Percentiles rank a stretch among this genome's conserved stretches.
phyloP scores from a whole-genome alignment of 2,888 invertebrate genomes.

The Perithous albicinctus region DNA sequence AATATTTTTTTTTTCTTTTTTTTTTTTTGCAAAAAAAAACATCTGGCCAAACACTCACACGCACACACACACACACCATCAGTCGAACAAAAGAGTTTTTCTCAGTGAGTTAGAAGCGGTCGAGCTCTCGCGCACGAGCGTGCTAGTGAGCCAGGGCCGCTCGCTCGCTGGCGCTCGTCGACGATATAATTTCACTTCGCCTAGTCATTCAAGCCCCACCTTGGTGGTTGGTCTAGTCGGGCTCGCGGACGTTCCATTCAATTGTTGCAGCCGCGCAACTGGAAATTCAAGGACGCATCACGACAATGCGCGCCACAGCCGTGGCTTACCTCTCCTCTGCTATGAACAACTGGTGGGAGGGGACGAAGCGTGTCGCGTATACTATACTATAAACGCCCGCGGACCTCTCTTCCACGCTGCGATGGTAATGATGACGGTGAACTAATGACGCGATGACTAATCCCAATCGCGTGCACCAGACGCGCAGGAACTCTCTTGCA shows the following conservation, averaged over 20 bases:
- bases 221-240: conserved; percentile 62
- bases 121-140: conserved; percentile 5
- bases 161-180: conserved; percentile 48
- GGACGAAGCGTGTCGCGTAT: conserved; percentile 39
- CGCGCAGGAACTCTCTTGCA: not conserved
- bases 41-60: not conserved
- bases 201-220: conserved; percentile 66
- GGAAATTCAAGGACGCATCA: conserved; percentile 76
- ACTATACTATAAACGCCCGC: conserved; percentile 22
- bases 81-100: conserved; percentile 15
- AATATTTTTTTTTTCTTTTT: too few relatives aligned
- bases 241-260: conserved; percentile 75
- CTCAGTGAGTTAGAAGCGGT: not conserved
- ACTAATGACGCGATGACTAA: conserved; percentile 50
- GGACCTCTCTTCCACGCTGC: conserved; percentile 18
- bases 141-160: conserved; percentile 46
- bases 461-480: conserved; percentile 43
- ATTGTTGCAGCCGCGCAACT: conserved; percentile 76
- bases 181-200: conserved; percentile 70
- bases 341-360: not conserved
- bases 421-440: conserved; percentile 43
- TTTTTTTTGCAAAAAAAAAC: too few relatives aligned
- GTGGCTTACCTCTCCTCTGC: conserved; percentile 58
- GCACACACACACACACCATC: too few relatives aligned
- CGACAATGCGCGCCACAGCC: conserved; percentile 68